A percentile compares a stretch with the other conserved stretches of the same genome.
Evolutionary conservation across 2,888 invertebrate species (phyloP).

Genomic region (Eupithecia vulgata): DNA sequence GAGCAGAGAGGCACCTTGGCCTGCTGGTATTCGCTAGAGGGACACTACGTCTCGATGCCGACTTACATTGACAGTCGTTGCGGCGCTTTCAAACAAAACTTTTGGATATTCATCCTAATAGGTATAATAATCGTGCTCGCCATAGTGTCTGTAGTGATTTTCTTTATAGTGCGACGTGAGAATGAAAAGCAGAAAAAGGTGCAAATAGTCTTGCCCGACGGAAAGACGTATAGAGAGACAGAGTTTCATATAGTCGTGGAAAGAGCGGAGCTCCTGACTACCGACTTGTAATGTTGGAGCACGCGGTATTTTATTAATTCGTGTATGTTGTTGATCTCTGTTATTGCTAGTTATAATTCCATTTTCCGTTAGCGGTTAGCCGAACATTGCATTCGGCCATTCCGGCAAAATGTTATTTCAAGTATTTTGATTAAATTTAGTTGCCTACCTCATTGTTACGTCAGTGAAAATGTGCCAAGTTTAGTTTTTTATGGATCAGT

Average conservation of each 20-base stretch:
- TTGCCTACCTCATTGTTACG: slow-evolving; percentile 62
- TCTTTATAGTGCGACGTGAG: slow-evolving; percentile 75
- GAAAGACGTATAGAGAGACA: slow-evolving; percentile 92
- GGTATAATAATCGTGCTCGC: slow-evolving; percentile 76
- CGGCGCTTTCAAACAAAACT: slow-evolving; percentile 73
- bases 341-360: slow-evolving; percentile 32
- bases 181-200: slow-evolving; percentile 85
- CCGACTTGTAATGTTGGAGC: slow-evolving; percentile 85
- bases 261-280: slow-evolving; percentile 91
- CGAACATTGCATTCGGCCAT: slow-evolving; percentile 45
- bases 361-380: slow-evolving; percentile 16
- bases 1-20: slow-evolving; percentile 69
- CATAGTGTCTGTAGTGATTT: slow-evolving; percentile 74
- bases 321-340: slow-evolving; percentile 48
- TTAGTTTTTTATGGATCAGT: slow-evolving; percentile 63
- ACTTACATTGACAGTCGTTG: slow-evolving; percentile 73
- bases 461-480: slow-evolving; percentile 66
- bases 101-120: slow-evolving; percentile 79
- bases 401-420: slow-evolving; percentile 37
- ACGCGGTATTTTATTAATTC: slow-evolving; percentile 24
- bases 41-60: slow-evolving; percentile 69
- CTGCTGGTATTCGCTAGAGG: slow-evolving; percentile 75
- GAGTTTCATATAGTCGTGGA: slow-evolving; percentile 94
- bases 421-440: slow-evolving; percentile 41
- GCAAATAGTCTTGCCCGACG: slow-evolving; percentile 91